Conservation (phyloP, 1,140 invertebrate genomes). For the Charaxes varanes region DNA sequence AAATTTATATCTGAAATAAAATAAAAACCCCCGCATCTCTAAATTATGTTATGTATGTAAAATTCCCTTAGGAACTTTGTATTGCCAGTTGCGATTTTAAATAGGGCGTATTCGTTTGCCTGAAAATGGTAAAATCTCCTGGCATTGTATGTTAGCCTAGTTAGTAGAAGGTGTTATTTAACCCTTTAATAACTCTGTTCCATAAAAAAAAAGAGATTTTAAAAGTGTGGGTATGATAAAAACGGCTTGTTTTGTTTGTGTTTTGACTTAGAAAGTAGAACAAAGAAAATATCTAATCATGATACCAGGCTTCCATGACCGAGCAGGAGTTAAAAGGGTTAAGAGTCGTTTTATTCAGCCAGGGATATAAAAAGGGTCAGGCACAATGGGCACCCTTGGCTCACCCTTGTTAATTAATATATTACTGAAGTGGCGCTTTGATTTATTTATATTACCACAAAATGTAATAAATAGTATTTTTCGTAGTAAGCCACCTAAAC, state of each 20-base stretch:
- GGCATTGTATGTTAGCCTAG: slow-evolving; percentile 3
- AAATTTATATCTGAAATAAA: too few relatives aligned
- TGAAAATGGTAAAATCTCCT: slow-evolving; percentile 1
- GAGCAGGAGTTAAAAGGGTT: slow-evolving; percentile 27
- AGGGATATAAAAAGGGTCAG: slow-evolving; percentile 26
- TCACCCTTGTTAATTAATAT: slow-evolving; percentile 25
- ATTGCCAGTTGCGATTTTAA: slow-evolving; percentile 12
- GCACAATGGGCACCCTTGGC: slow-evolving; percentile 26
- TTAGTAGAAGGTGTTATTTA: slow-evolving; percentile 9
- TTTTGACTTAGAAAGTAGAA: slow-evolving; percentile 12
- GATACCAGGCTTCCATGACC: slow-evolving; percentile 32
- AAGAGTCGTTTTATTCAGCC: slow-evolving; percentile 25
- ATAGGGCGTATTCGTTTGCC: neutral
- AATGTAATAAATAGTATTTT: too few relatives aligned
- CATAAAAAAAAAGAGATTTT: neutral
- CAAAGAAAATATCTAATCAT: slow-evolving; percentile 27
- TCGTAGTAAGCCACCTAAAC: too few relatives aligned
- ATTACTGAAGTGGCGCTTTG: slow-evolving; percentile 17
- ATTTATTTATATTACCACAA: too few relatives aligned
- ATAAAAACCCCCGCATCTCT: too few relatives aligned
- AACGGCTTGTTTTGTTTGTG: neutral
- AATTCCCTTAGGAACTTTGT: slow-evolving; percentile 15
- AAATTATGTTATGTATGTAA: slow-evolving; percentile 16
- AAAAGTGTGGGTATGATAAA: neutral
- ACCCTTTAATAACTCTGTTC: slow-evolving; percentile 6